These are phyloP conservation scores for Scalopus aquaticus DNA, from an alignment of 2,113 vertebrate species.

Conservation along the genomic window DNA sequence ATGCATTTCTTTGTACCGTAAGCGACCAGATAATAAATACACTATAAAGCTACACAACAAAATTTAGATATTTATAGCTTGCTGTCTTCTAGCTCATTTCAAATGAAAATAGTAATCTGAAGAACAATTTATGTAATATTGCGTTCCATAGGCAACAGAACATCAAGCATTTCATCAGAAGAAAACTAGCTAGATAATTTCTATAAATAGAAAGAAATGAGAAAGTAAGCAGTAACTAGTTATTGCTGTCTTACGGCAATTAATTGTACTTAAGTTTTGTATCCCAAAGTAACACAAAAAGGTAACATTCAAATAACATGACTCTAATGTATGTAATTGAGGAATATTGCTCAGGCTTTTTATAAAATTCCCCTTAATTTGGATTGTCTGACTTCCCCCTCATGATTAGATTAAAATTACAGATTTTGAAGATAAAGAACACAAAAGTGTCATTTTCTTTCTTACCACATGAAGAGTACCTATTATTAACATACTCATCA, in stretches of 20 bases:
- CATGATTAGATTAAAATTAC: background rate
- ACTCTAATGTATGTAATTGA: background rate
- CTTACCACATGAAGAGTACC: background rate
- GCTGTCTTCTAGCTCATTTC: constrained; percentile 34
- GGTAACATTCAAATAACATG: background rate
- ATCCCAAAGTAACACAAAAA: constrained; percentile 28
- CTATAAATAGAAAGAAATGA: background rate
- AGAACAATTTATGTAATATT: constrained; percentile 46
- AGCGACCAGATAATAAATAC: background rate
- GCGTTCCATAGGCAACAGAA: constrained; percentile 43
- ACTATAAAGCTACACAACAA: background rate
- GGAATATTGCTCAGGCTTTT: background rate
- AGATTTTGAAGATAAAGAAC: background rate
- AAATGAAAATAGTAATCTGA: constrained; percentile 39
- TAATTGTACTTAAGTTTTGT: background rate
- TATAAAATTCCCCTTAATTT: background rate
- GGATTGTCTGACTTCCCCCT: background rate
- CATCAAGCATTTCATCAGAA: constrained; percentile 7
- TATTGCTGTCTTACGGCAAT: background rate
- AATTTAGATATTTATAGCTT: background rate
- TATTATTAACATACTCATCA: background rate
- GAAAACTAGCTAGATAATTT: constrained; percentile 42
- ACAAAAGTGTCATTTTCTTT: background rate
- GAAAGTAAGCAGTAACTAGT: background rate
- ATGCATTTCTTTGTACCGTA: background rate